These are phyloP conservation scores for Corvus moneduloides DNA, from an alignment of 2,113 vertebrate species.

Conservation along the genomic window DNA sequence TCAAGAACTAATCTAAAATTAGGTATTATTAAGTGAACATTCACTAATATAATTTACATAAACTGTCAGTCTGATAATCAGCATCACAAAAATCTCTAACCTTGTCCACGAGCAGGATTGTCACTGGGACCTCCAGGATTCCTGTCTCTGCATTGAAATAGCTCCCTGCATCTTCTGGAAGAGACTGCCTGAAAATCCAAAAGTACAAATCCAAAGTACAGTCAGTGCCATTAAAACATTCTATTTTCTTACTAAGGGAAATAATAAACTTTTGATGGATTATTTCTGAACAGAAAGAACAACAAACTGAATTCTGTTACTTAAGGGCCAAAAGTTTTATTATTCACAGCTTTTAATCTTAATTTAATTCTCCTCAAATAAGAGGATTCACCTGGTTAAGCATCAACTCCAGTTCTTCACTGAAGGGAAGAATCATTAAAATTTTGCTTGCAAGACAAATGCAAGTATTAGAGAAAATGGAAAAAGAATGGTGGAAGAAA, in stretches of 20 bases:
- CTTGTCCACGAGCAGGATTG: conserved; percentile 81
- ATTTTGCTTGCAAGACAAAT: background rate
- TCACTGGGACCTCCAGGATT: conserved; percentile 85
- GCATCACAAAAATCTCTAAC: conserved; percentile 56
- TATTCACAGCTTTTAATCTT: background rate
- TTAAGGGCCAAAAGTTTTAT: background rate
- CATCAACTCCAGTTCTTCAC: background rate
- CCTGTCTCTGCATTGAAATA: conserved; percentile 83
- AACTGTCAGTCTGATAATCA: background rate
- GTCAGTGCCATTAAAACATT: background rate
- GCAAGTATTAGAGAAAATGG: background rate
- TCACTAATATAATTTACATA: background rate
- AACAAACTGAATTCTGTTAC: background rate
- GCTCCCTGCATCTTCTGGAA: conserved; percentile 77
- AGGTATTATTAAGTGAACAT: background rate
- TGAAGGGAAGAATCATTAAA: background rate
- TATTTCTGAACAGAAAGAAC: background rate
- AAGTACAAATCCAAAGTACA: background rate
- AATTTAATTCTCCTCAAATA: background rate
- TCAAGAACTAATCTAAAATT: background rate
- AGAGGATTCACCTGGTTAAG: background rate
- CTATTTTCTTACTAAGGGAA: background rate
- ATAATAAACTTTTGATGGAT: background rate
- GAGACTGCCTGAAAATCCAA: conserved; percentile 73
- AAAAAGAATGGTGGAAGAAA: background rate